Conservation (phyloP, 2,113 vertebrate species). For the Sylvia atricapilla region DNA sequence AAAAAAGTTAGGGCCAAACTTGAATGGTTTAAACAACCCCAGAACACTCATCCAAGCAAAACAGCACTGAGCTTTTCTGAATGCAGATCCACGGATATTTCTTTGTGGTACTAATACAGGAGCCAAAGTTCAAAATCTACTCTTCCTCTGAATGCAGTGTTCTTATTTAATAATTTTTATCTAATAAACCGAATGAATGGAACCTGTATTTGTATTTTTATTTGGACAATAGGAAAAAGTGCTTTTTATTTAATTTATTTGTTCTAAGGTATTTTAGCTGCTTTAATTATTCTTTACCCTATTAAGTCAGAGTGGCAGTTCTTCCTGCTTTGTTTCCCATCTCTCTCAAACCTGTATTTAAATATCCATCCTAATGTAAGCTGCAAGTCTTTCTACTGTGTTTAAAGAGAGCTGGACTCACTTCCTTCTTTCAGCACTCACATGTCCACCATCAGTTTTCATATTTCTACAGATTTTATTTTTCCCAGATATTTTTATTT, state of each 20-base stretch:
- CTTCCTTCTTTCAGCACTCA: neutral
- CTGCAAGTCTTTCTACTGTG: neutral
- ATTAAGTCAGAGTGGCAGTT: neutral
- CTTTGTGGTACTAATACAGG: neutral
- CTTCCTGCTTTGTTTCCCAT: neutral
- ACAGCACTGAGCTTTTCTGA: neutral
- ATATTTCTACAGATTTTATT: neutral
- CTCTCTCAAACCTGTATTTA: neutral
- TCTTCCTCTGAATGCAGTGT: neutral
- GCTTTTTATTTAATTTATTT: neutral
- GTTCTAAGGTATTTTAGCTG: neutral
- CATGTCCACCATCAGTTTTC: neutral
- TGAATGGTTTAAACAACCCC: neutral
- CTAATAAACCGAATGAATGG: neutral
- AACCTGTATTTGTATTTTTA: neutral
- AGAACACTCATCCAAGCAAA: neutral
- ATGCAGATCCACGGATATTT: neutral
- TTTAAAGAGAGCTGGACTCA: neutral
- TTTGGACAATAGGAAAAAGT: neutral
- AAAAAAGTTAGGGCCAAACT: neutral
- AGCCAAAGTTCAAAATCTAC: neutral
- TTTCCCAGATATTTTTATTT: neutral
- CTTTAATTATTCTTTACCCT: neutral
- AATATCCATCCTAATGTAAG: neutral
- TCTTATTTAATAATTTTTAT: neutral